A percentile compares a stretch with the other conserved stretches of the same genome.
These are phyloP conservation scores for Montipora cactus DNA, from an alignment of 64 coral and sea anemone genomes.

Conservation along the genomic window DNA sequence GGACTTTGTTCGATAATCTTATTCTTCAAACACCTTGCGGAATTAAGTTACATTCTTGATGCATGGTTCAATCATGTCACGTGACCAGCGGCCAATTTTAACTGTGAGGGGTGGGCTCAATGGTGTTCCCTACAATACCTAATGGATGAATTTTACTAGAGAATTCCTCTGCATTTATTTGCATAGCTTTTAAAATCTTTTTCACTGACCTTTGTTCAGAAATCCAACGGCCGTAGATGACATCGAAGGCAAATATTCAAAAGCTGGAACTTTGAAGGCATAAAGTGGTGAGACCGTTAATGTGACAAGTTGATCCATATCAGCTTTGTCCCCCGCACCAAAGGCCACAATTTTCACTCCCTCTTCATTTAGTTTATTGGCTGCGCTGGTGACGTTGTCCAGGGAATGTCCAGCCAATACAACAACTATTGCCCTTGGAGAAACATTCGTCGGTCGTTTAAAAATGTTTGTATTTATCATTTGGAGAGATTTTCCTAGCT, in stretches of 20 bases:
- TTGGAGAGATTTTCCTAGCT: slow-evolving; percentile 26
- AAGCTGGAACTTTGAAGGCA: slow-evolving; percentile 64
- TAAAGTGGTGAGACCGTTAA: slow-evolving; percentile 69
- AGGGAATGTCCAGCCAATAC: slow-evolving; percentile 56
- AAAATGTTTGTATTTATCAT: slow-evolving; percentile 31
- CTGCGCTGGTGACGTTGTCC: not conserved
- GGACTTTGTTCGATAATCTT: no score
- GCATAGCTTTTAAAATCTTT: no score
- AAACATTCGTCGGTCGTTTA: not conserved
- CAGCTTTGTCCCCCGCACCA: slow-evolving; percentile 59
- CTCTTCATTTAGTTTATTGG: slow-evolving; percentile 5
- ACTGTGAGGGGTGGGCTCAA: no score
- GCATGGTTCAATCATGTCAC: no score
- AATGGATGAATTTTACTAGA: no score
- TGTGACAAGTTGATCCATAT: slow-evolving; percentile 45
- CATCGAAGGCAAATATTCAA: slow-evolving; percentile 72
- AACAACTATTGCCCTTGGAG: slow-evolving; percentile 30
- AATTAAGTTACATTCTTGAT: no score
- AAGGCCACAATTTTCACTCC: slow-evolving; percentile 42
- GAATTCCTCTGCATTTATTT: no score
- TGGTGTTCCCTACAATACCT: no score
- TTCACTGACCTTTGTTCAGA: slow-evolving; percentile 54
- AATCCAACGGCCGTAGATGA: slow-evolving; percentile 45
- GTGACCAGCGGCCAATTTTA: no score
- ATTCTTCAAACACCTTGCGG: no score